A percentile compares a stretch with the other conserved stretches of the same genome.
Conservation (phyloP, 1,140 invertebrate genomes). For the Melipona quadrifasciata region DNA sequence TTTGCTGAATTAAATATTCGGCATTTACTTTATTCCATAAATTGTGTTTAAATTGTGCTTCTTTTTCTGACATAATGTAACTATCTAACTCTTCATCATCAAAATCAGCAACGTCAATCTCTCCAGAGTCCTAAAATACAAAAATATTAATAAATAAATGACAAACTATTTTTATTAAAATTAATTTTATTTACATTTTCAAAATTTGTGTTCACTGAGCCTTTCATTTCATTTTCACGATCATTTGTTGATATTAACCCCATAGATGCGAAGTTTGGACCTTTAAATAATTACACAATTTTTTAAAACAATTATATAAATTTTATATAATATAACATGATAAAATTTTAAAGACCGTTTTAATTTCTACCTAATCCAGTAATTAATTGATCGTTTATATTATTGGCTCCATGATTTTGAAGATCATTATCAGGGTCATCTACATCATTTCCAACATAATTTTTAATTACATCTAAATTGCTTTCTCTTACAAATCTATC, state of each 20-base stretch:
- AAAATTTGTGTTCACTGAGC: conserved; percentile 59
- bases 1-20: conserved; percentile 90
- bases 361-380: conserved; percentile 68
- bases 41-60: conserved; percentile 89
- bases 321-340: background rate
- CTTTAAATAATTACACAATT: conserved; percentile 59
- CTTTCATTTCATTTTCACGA: conserved; percentile 51
- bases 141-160: conserved; percentile 24
- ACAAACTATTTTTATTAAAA: background rate
- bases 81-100: conserved; percentile 94
- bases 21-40: conserved; percentile 94
- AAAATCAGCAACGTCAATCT: conserved; percentile 90
- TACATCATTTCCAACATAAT: conserved; percentile 73
- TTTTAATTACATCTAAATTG: conserved; percentile 82
- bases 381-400: conserved; percentile 39
- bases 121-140: conserved; percentile 79
- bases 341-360: conserved; percentile 3
- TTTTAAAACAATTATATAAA: conserved; percentile 16
- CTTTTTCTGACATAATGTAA: conserved; percentile 92
- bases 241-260: conserved; percentile 69
- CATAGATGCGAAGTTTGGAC: conserved; percentile 80
- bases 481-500: conserved; percentile 84
- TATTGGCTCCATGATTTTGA: conserved; percentile 8
- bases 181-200: conserved; percentile 70
- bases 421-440: conserved; percentile 59